phyloP scores from a whole-genome alignment of 2,113 vertebrate genomes.

The Hippocampus barbouri region DNA sequence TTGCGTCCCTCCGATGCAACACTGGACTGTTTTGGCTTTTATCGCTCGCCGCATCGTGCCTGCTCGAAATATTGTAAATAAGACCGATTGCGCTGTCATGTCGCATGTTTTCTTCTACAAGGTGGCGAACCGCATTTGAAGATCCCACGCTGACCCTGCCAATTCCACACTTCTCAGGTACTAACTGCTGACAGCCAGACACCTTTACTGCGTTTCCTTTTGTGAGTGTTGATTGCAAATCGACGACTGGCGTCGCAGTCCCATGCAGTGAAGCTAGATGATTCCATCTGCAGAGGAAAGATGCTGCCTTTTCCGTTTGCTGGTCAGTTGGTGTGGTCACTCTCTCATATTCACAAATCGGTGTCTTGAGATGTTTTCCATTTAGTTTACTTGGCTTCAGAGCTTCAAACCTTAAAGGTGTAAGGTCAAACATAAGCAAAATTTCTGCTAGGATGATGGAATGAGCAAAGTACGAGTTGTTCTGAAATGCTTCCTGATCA shows the following conservation, averaged over 20 bases:
- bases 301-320: neutral
- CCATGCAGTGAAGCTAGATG: neutral
- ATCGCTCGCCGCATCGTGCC: constrained; percentile 20
- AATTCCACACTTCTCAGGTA: constrained; percentile 26
- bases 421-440: no score
- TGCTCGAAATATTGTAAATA: constrained; percentile 25
- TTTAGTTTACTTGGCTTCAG: neutral
- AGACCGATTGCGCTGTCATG: constrained; percentile 29
- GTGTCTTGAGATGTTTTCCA: no score
- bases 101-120: constrained; percentile 12
- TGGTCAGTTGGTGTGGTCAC: neutral
- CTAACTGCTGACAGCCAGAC: constrained; percentile 27
- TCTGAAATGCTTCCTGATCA: no score
- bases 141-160: constrained; percentile 22
- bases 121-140: constrained; percentile 24
- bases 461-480: no score
- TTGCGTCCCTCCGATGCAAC: neutral
- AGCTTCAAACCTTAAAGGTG: no score
- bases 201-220: neutral
- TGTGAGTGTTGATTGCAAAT: constrained; percentile 18
- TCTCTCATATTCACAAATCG: neutral
- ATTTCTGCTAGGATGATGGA: no score
- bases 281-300: neutral
- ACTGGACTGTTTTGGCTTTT: constrained; percentile 20
- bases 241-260: neutral